Percentiles rank a stretch among this genome's conserved stretches.
phyloP scores from a whole-genome alignment of 2,113 vertebrate genomes.

The Pandion haliaetus region DNA sequence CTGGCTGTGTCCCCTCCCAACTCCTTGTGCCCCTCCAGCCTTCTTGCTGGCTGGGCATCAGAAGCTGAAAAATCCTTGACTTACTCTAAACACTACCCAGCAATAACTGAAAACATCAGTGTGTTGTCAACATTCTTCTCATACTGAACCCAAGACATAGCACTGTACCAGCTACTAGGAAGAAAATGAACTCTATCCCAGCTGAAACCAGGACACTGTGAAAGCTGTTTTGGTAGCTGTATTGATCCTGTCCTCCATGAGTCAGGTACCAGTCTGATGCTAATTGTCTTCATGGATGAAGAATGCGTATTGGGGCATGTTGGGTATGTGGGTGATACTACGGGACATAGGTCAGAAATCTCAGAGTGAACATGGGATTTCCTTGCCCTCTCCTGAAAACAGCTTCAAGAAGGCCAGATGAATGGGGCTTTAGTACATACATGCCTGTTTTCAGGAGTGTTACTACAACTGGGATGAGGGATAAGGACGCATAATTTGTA shows the following conservation, averaged over 20 bases:
- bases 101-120: too few relatives aligned
- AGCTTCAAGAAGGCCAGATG: not conserved
- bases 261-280: not conserved
- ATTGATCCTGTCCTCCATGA: not conserved
- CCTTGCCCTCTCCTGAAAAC: not conserved
- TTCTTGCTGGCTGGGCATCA: too few relatives aligned
- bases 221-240: not conserved
- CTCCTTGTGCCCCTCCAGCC: too few relatives aligned
- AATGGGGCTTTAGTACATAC: not conserved
- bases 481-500: not conserved
- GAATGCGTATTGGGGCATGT: not conserved
- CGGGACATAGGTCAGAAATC: not conserved
- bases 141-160: too few relatives aligned
- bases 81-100: too few relatives aligned
- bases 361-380: not conserved
- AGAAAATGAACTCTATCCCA: too few relatives aligned
- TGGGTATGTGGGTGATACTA: not conserved
- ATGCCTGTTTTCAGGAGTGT: not conserved
- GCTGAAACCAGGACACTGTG: not conserved
- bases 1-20: too few relatives aligned
- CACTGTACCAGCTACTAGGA: too few relatives aligned
- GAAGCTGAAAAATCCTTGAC: too few relatives aligned
- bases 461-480: not conserved
- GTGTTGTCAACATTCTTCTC: too few relatives aligned
- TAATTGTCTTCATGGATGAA: not conserved